phyloP scores from a whole-genome alignment of 37 sponge, comb jelly and placozoan species.

The Chondrilla cf. caribensis region DNA sequence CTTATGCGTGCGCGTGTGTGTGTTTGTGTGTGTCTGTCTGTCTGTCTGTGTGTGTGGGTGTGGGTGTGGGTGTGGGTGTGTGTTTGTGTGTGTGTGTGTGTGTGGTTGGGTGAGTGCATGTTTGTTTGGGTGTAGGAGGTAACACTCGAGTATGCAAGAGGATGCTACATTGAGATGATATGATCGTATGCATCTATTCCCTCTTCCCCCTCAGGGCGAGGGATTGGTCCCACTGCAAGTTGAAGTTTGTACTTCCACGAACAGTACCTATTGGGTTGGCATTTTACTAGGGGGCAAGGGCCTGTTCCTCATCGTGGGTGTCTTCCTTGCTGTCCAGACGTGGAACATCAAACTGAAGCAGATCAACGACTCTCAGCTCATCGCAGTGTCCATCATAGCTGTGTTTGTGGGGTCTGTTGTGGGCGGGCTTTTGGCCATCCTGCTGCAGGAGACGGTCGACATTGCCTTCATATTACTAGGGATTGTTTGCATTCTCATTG shows the following conservation, averaged over 20 bases:
- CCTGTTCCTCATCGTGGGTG: constrained; percentile 39
- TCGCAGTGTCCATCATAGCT: constrained; percentile 31
- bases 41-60: too few species aligned
- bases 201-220: neutral
- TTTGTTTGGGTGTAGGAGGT: neutral
- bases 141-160: neutral
- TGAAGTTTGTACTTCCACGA: constrained; percentile 21
- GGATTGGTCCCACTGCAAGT: constrained; percentile 36
- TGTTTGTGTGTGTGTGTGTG: too few species aligned
- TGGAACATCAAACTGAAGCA: constrained; percentile 52
- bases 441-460: constrained; percentile 27
- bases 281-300: constrained; percentile 38
- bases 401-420: constrained; percentile 16
- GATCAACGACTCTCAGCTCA: constrained; percentile 61
- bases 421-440: constrained; percentile 14
- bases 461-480: constrained; percentile 19
- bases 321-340: constrained; percentile 42
- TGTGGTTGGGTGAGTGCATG: too few species aligned
- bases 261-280: constrained; percentile 28
- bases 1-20: too few species aligned
- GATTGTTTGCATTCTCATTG: constrained; percentile 10
- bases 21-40: too few species aligned
- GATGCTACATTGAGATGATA: neutral
- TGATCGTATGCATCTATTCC: neutral
- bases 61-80: neutral